Percentiles rank a stretch among this genome's conserved stretches.
Conservation (phyloP, 2,113 vertebrate species). For the Channa maculata region DNA sequence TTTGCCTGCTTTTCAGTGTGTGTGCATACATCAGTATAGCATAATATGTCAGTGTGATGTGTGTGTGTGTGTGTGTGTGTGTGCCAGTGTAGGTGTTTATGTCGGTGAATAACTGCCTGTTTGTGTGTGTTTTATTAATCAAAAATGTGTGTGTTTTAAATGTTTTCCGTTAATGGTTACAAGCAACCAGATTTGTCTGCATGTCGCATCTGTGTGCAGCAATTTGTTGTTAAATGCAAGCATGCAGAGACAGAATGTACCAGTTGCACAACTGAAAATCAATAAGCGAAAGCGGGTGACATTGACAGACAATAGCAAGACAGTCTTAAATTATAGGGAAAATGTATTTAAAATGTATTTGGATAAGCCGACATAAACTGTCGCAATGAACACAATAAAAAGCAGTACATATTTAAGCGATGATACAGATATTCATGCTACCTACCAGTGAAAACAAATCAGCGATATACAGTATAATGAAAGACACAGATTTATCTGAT, state of each 20-base stretch:
- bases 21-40: constrained; percentile 5
- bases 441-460: constrained; percentile 1
- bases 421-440: background rate
- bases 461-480: background rate
- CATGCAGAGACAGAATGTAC: constrained; percentile 25
- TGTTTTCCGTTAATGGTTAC: background rate
- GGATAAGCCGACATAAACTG: background rate
- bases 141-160: background rate
- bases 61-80: constrained; percentile 8
- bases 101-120: background rate
- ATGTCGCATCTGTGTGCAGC: constrained; percentile 16
- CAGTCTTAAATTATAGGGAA: background rate
- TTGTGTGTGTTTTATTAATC: background rate
- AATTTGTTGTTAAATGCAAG: constrained; percentile 16
- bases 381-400: background rate
- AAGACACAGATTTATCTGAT: background rate
- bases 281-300: constrained; percentile 38
- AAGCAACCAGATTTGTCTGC: constrained; percentile 15
- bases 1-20: constrained; percentile 13
- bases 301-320: constrained; percentile 9
- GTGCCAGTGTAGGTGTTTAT: background rate
- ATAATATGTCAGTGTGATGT: constrained; percentile 12
- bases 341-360: background rate
- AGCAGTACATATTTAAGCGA: background rate
- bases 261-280: constrained; percentile 49